Conservation (phyloP, 2,797 vertebrate genomes). For the Silurus lanzhouensis region DNA sequence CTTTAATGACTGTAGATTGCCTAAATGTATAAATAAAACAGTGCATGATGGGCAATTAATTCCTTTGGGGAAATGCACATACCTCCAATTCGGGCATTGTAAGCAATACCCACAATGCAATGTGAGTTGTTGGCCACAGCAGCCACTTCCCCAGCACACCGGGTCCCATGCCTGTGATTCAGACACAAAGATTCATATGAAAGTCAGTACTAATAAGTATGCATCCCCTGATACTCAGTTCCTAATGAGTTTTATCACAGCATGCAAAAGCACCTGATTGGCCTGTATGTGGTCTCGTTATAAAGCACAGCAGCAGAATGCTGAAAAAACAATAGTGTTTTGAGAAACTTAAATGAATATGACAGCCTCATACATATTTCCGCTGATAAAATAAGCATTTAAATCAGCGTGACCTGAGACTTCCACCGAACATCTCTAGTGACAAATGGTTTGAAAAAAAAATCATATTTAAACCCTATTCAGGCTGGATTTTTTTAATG, state of each 20-base stretch:
- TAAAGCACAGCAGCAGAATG: slow-evolving; percentile 5
- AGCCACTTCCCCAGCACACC: slow-evolving; percentile 87
- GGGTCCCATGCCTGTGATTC: slow-evolving; percentile 82
- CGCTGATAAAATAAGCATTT: slow-evolving; percentile 11
- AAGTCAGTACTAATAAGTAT: slow-evolving; percentile 26
- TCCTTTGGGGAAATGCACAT: slow-evolving; percentile 33
- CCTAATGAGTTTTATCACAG: slow-evolving; percentile 27
- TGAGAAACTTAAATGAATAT: slow-evolving; percentile 4
- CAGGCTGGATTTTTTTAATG: not conserved
- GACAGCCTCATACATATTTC: not conserved
- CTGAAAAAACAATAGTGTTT: not conserved
- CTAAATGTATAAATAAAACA: not conserved
- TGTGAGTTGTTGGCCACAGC: slow-evolving; percentile 81
- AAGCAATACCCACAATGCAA: slow-evolving; percentile 83
- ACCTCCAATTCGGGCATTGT: slow-evolving; percentile 85
- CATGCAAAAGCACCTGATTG: slow-evolving; percentile 4
- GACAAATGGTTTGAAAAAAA: not conserved
- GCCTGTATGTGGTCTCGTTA: slow-evolving; percentile 3
- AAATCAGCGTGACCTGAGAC: not conserved
- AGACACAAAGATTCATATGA: slow-evolving; percentile 31
- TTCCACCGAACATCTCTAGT: not conserved
- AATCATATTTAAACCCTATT: not conserved
- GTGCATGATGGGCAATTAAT: not conserved
- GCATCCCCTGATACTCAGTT: slow-evolving; percentile 5
- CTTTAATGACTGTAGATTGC: not conserved